Evolutionary conservation across 2,888 invertebrate genomes (phyloP).

Genomic region (Allophyes oxyacanthae): DNA sequence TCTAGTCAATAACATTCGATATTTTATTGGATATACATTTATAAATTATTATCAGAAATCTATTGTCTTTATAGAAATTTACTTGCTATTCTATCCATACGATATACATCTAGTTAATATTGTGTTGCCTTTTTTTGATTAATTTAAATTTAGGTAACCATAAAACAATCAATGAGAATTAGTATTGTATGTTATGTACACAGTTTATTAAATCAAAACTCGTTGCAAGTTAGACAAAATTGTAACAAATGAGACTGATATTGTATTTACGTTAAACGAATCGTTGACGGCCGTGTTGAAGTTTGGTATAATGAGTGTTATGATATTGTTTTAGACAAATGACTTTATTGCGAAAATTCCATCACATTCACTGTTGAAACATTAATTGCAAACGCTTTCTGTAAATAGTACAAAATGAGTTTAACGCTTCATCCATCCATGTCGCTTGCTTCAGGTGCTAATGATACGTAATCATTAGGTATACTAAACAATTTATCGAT

Average conservation of each 20-base stretch:
- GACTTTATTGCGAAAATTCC: constrained; percentile 35
- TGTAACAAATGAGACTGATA: constrained; percentile 81
- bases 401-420: constrained; percentile 71
- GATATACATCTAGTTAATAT: constrained; percentile 27
- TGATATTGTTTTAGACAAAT: constrained; percentile 46
- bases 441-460: constrained; percentile 78
- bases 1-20: constrained; percentile 71
- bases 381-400: constrained; percentile 40
- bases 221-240: constrained; percentile 65
- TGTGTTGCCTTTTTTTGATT: constrained; percentile 62
- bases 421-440: constrained; percentile 73
- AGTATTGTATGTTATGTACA: constrained; percentile 25
- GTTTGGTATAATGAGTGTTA: constrained; percentile 59
- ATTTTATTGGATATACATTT: constrained; percentile 49
- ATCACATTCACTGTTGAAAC: constrained; percentile 17
- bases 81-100: constrained; percentile 40
- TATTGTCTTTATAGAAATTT: constrained; percentile 45
- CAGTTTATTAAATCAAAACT: constrained; percentile 43
- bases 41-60: constrained; percentile 45
- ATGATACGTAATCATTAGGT: constrained; percentile 50
- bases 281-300: constrained; percentile 59
- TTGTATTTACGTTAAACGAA: constrained; percentile 74
- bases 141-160: constrained; percentile 62
- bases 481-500: constrained; percentile 35
- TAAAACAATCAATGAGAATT: constrained; percentile 33